Percentiles rank a stretch among this genome's conserved stretches.
Evolutionary conservation across 2,797 vertebrate genomes (phyloP).

Genomic region (Clarias pachynema): DNA sequence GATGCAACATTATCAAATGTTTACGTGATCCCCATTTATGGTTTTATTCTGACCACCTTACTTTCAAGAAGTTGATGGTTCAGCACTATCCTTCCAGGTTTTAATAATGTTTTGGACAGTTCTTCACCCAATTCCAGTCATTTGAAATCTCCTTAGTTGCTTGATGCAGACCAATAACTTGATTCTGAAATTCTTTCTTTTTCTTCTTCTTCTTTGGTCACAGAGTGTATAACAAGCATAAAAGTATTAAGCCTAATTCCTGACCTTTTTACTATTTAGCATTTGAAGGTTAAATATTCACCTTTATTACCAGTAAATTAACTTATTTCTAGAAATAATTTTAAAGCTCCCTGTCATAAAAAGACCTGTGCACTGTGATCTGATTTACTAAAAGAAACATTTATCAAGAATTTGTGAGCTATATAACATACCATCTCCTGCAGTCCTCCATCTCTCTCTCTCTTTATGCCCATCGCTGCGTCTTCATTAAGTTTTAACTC

Average conservation of each 20-base stretch:
- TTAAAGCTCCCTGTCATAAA: conserved; percentile 62
- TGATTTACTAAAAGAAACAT: conserved; percentile 69
- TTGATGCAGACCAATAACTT: too few species aligned
- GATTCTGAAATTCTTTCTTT: too few species aligned
- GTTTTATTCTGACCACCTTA: too few species aligned
- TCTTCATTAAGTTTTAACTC: conserved; percentile 55
- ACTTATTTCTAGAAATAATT: neutral
- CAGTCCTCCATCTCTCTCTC: neutral
- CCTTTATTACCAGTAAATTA: neutral
- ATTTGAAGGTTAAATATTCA: neutral
- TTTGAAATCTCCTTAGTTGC: too few species aligned
- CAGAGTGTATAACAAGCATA: neutral
- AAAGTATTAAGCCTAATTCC: neutral
- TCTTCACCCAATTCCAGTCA: too few species aligned
- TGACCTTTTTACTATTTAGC: neutral
- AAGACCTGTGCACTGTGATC: conserved; percentile 61
- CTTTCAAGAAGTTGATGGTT: too few species aligned
- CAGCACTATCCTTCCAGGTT: too few species aligned
- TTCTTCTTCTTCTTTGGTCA: too few species aligned
- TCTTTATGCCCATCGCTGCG: neutral
- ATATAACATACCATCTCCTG: conserved; percentile 57
- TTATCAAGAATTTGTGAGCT: conserved; percentile 63
- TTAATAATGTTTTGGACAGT: too few species aligned
- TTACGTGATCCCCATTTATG: too few species aligned
- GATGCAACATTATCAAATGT: too few species aligned